Evolutionary conservation across 2,113 vertebrate species (phyloP).

Genomic region (Riparia riparia): DNA sequence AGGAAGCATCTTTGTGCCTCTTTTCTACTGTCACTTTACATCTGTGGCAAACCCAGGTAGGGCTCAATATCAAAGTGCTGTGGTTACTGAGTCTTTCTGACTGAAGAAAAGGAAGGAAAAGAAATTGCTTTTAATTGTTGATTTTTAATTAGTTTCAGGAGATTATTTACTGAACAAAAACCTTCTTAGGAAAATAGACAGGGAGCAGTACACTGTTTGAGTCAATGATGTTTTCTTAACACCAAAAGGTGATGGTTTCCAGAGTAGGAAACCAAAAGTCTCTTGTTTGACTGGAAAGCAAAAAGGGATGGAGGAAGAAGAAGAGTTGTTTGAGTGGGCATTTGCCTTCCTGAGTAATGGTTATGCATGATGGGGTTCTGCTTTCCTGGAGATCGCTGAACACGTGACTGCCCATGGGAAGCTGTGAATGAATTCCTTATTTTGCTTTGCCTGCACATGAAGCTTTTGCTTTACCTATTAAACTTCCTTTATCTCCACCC

Average conservation of each 20-base stretch:
- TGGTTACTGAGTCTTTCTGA: neutral
- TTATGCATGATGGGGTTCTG: fast-evolving
- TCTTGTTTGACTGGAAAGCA: neutral
- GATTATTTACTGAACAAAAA: neutral
- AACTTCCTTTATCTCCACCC: neutral
- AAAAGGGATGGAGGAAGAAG: neutral
- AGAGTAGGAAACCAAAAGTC: neutral
- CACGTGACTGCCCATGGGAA: neutral
- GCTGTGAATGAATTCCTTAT: neutral
- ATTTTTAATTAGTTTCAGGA: neutral
- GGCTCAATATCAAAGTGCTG: neutral
- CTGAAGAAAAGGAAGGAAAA: neutral
- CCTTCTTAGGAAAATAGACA: neutral
- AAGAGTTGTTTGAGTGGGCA: too few relatives aligned
- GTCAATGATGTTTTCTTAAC: neutral
- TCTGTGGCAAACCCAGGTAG: neutral
- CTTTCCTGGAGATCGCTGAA: neutral
- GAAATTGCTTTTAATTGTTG: neutral
- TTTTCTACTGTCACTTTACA: neutral
- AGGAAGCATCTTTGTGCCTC: neutral
- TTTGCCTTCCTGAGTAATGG: neutral
- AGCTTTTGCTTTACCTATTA: neutral
- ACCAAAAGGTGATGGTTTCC: neutral
- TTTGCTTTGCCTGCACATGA: neutral
- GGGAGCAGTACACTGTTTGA: neutral